Evolutionary conservation across 2,888 invertebrate genomes (phyloP).

Genomic region (Scaptomyza tumidula): DNA sequence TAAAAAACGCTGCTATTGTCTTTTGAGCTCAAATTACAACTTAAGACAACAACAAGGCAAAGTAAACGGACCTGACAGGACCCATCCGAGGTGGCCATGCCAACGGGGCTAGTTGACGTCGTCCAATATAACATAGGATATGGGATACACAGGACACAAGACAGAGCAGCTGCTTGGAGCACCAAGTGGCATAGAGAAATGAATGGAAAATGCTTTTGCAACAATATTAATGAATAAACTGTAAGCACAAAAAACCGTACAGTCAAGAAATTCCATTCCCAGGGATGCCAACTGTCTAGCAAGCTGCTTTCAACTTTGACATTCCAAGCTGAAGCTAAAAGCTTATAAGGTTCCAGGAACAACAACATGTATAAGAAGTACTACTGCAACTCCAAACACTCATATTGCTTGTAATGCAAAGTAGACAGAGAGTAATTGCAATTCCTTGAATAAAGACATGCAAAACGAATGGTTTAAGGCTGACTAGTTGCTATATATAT

Average conservation of each 20-base stretch:
- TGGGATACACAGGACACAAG: conserved; percentile 25
- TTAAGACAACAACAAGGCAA: conserved; percentile 70
- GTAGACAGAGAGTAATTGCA: conserved; percentile 68
- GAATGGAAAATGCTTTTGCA: conserved; percentile 80
- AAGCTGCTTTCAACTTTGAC: conserved; percentile 44
- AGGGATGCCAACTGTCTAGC: conserved; percentile 55
- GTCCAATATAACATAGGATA: conserved; percentile 59
- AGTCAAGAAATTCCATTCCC: conserved; percentile 37
- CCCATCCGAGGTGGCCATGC: conserved; percentile 40
- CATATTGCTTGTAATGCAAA: conserved; percentile 46
- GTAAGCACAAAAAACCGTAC: conserved; percentile 30
- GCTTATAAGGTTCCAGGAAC: conserved; percentile 25
- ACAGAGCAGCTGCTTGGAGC: conserved; percentile 43
- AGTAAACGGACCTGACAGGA: conserved; percentile 67
- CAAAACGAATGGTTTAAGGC: conserved; percentile 43
- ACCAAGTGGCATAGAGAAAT: conserved; percentile 66
- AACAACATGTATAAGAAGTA: conserved; percentile 11
- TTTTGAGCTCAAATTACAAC: conserved; percentile 82
- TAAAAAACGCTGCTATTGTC: conserved; percentile 75
- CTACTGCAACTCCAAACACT: conserved; percentile 12
- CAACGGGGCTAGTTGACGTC: conserved; percentile 54
- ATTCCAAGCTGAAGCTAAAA: conserved; percentile 31
- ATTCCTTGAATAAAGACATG: conserved; percentile 47
- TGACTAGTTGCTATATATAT: conserved; percentile 30
- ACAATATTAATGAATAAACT: conserved; percentile 81